Base-by-base conservation (phyloP, 1,140 invertebrate species). In the Telenomus remus region DNA sequence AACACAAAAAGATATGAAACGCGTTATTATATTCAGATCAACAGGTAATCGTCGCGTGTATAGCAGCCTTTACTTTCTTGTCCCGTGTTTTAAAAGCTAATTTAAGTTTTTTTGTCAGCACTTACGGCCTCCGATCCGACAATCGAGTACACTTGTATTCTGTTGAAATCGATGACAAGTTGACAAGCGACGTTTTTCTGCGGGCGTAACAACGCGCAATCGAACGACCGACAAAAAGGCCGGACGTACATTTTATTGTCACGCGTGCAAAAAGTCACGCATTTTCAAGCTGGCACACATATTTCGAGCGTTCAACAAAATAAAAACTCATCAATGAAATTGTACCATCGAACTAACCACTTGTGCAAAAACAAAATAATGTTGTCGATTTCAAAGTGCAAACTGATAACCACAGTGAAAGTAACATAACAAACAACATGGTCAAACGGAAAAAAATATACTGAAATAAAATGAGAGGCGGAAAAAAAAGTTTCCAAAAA, bases 21-120 rank as follows among this genome's bases (percentile, higher is more conserved):
- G 50, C 54, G 55, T 33, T 50, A 61, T 56, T 48, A 56, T 70
- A 70, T 70, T 70, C 48, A 70, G 66, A 70, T 61, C 57, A 61
- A 49, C 66, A 70, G 57, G 51, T 61, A 61, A 70, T 55, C 49
- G 66, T 70, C 57, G 57, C 56, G 44, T 48, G 56, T 14, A 71
- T 37, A 12, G 51, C 51, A 71, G 56, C 37, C 15, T 51, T 37
- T 13, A 15, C 15, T 56, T 71, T 71, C 68, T 71, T 71, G 8
- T 51, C 57, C 13, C 49, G 44, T 37, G 53, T 48, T 61, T 61
- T 61, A 70, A 70, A 42, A 56, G 39, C 4, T 57, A 60, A 55
- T 61, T 63, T 43, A 71, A 47, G 12, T 70, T 70, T 69, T 69
- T 60, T 4, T 33, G n/a, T n/a, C n/a, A n/a, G 6, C 19, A 1